Conservation (phyloP, 2,113 vertebrate genomes). For the Capreolus pygargus region DNA sequence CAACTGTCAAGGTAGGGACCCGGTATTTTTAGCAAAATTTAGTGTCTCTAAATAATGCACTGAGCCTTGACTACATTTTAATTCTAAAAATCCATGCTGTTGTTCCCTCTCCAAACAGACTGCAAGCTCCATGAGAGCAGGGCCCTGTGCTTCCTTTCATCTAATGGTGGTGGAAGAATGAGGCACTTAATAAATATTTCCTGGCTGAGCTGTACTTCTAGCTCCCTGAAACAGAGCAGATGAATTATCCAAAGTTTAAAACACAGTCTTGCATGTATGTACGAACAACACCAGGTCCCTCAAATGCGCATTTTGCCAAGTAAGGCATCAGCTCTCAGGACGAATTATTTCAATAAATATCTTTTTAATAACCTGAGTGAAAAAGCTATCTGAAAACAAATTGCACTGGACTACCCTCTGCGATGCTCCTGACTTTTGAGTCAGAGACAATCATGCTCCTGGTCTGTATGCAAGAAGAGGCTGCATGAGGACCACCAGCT, state of each 20-base stretch:
- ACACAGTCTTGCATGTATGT: not conserved
- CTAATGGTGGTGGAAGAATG: not conserved
- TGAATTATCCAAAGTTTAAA: not conserved
- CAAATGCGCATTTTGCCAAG: not conserved
- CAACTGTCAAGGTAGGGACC: not conserved
- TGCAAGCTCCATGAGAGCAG: not conserved
- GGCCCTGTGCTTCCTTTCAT: not conserved
- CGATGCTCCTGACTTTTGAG: not conserved
- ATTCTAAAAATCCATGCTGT: not conserved
- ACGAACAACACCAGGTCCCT: not conserved
- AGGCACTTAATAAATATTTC: not conserved
- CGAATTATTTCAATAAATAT: not conserved
- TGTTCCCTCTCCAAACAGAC: not conserved
- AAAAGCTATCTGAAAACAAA: constrained; percentile 4
- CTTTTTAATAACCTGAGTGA: not conserved
- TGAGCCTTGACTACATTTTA: not conserved
- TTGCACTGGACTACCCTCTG: not conserved
- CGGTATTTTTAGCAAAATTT: not conserved
- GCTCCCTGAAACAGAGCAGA: not conserved
- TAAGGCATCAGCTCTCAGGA: not conserved
- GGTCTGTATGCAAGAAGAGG: not conserved
- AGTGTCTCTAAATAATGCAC: not conserved
- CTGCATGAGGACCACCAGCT: not conserved
- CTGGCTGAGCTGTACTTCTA: not conserved
- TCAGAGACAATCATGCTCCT: not conserved